phyloP scores from a whole-genome alignment of 1,140 invertebrate species.

The Plutomurus gul region DNA sequence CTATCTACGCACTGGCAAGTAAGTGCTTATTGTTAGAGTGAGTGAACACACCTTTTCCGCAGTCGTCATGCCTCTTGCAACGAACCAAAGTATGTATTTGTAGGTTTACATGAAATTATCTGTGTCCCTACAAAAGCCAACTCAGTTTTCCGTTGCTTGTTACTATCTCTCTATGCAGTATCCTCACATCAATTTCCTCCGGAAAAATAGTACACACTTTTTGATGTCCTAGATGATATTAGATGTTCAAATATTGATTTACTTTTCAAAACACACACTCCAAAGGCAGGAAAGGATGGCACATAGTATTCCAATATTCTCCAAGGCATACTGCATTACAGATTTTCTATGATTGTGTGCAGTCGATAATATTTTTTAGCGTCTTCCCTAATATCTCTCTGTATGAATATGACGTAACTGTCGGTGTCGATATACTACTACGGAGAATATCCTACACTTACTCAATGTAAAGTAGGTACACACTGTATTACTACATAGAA shows the following conservation, averaged over 20 bases:
- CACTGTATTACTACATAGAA: not conserved
- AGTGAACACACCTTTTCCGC: too few species aligned
- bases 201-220: constrained; percentile 15
- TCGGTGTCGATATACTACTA: not conserved
- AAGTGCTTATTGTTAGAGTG: too few species aligned
- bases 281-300: not conserved
- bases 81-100: too few species aligned
- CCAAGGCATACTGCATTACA: not conserved
- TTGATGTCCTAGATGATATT: constrained; percentile 26
- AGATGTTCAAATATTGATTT: constrained; percentile 38
- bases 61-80: too few species aligned
- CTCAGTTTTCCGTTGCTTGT: constrained; percentile 3
- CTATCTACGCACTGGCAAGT: too few species aligned
- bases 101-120: too few species aligned
- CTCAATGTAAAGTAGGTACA: not conserved
- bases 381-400: not conserved
- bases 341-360: not conserved
- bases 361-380: not conserved
- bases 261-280: constrained; percentile 7
- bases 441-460: not conserved
- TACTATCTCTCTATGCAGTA: not conserved
- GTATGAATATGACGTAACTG: not conserved
- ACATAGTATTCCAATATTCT: not conserved
- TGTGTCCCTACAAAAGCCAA: not conserved
- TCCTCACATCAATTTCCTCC: constrained; percentile 33